Percentiles rank a stretch among this genome's conserved stretches.
phyloP scores from a whole-genome alignment of 2,888 invertebrate species.

The Dendrolimus houi region DNA sequence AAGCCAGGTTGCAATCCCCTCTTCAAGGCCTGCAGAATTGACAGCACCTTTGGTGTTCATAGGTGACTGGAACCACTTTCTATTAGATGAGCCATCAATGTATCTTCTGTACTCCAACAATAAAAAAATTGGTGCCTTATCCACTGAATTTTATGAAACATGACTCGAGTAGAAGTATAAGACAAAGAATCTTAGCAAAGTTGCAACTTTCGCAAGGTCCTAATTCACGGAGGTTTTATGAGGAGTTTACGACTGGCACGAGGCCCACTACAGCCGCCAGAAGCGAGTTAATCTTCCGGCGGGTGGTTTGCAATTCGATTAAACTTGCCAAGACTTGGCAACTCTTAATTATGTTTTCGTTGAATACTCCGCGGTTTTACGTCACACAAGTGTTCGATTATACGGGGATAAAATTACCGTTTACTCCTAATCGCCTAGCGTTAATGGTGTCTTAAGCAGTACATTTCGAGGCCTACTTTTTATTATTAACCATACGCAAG shows the following conservation, averaged over 20 bases:
- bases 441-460: too few relatives aligned
- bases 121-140: too few relatives aligned
- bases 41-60: too few relatives aligned
- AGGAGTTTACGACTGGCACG: background rate
- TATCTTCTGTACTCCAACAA: too few relatives aligned
- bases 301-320: constrained; percentile 47
- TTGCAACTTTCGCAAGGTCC: background rate
- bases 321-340: constrained; percentile 41
- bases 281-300: constrained; percentile 31
- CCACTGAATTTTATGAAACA: background rate
- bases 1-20: too few relatives aligned
- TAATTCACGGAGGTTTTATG: background rate
- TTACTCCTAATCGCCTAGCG: too few relatives aligned
- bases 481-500: too few relatives aligned
- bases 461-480: too few relatives aligned
- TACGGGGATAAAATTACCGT: background rate
- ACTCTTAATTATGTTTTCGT: constrained; percentile 40
- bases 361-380: constrained; percentile 17
- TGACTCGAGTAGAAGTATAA: background rate
- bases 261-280: constrained; percentile 20
- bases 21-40: too few relatives aligned
- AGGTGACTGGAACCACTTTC: too few relatives aligned
- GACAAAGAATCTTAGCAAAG: background rate
- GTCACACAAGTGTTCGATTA: constrained; percentile 19
- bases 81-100: too few relatives aligned